phyloP scores from a whole-genome alignment of 2,888 invertebrate species.

The Scaptomyza caliginosa region DNA sequence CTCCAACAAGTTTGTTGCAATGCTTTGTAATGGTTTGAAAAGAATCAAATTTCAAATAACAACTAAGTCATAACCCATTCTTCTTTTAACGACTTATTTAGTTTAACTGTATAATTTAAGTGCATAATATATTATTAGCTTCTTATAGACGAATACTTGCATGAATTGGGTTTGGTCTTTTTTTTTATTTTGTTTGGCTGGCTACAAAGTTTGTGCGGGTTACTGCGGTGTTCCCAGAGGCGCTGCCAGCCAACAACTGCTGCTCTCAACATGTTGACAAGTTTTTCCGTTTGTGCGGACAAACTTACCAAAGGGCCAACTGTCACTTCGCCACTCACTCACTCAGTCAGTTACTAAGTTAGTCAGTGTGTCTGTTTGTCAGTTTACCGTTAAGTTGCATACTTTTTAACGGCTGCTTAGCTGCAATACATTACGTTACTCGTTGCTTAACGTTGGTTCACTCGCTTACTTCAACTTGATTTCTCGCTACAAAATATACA shows the following conservation, averaged over 20 bases:
- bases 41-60: no score
- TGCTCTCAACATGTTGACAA: constrained; percentile 76
- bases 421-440: constrained; percentile 49
- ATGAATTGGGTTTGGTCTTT: background rate
- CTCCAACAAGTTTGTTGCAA: background rate
- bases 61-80: no score
- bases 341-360: constrained; percentile 28
- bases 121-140: no score
- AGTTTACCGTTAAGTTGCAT: constrained; percentile 63
- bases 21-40: no score
- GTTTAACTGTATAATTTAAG: no score
- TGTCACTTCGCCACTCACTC: constrained; percentile 43
- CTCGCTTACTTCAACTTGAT: background rate
- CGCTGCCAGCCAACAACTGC: constrained; percentile 52
- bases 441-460: background rate
- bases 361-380: no score
- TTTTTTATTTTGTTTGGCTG: background rate
- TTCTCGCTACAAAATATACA: background rate
- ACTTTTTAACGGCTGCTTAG: constrained; percentile 64
- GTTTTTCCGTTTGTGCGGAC: constrained; percentile 54
- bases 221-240: constrained; percentile 47
- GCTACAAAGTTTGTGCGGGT: constrained; percentile 52
- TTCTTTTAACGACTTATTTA: no score
- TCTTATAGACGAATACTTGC: background rate
- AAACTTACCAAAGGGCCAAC: constrained; percentile 64